Base-by-base conservation (phyloP, 2,113 vertebrate species). In the Sphaerodactylus townsendi region DNA sequence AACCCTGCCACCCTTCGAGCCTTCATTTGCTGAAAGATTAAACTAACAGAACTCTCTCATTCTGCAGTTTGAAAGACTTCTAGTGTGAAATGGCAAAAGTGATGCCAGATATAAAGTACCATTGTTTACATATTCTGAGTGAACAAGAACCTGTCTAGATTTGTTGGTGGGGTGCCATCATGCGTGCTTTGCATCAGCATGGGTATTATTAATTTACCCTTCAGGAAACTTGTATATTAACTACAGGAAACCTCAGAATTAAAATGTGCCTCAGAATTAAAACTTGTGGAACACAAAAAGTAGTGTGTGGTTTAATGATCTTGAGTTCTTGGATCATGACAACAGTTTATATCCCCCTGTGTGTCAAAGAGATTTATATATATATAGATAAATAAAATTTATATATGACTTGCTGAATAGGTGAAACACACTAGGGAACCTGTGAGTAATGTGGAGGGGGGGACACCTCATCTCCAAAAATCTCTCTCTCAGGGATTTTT, bases 91-190 rank as follows among this genome's bases (percentile, higher is more conserved):
- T 85, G 86, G 74, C 56, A 86, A 87, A 87, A 87, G 17, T 17
- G 48, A 77, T 90, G 74, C 88, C 33, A 85, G 88, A 76, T 44
- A 21, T 81, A 59, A 75, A 75, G 71, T 1, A 1, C 73, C 92
- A 78, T 86, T 93, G 79, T 86, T 95, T 93, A 85, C 84, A 79
- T 90, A 81, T 89, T 74, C 70, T 82, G 76, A 75, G 85, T 81
- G 78, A 91, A 77, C 82, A 81, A 87, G 81, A 39, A 44, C 53
- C 44, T 74, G 65, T 78, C 85, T 25, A 68, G 44, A 81, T 91
- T 65, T 89, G 41, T 71, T 73, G 39, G 30, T 62, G 0, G 39
- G 62, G 66, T 46, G 53, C 79, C 17, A 19, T 88, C 72, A 79
- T 46, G 6, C 46, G 74, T 77, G 30, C 17, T 3, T 37, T 72